Conservation (phyloP, 1,140 invertebrate genomes). For the Bradysia coprophila region DNA sequence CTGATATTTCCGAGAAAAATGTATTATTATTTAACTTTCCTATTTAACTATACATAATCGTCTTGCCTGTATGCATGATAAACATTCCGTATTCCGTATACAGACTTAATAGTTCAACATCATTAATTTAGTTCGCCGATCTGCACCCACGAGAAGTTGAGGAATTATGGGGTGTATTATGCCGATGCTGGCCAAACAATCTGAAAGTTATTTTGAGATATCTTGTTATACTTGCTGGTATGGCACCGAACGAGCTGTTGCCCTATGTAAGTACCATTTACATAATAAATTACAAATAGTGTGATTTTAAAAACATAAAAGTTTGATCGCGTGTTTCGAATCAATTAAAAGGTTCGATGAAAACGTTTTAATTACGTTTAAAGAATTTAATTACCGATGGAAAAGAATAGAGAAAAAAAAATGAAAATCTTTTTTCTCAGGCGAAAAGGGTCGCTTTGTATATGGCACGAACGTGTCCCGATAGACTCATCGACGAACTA, state of each 20-base stretch:
- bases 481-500: slow-evolving; percentile 86
- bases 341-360: no score
- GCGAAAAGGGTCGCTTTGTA: slow-evolving; percentile 89
- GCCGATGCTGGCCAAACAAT: slow-evolving; percentile 92
- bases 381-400: no score
- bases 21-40: no score
- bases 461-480: slow-evolving; percentile 72
- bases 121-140: slow-evolving; percentile 87
- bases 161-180: slow-evolving; percentile 87
- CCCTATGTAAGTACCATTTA: slow-evolving; percentile 46
- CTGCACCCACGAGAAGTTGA: slow-evolving; percentile 90
- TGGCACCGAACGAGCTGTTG: slow-evolving; percentile 83
- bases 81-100: no score
- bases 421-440: slow-evolving; percentile 27
- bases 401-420: neutral
- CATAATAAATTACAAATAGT: no score
- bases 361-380: no score
- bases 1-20: no score
- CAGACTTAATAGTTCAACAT: no score
- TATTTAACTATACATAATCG: no score
- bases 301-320: no score
- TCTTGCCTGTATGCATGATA: no score
- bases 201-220: slow-evolving; percentile 95
- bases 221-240: slow-evolving; percentile 86
- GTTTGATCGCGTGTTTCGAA: neutral